phyloP scores from a whole-genome alignment of 2,113 vertebrate genomes.

The Psettodes erumei region DNA sequence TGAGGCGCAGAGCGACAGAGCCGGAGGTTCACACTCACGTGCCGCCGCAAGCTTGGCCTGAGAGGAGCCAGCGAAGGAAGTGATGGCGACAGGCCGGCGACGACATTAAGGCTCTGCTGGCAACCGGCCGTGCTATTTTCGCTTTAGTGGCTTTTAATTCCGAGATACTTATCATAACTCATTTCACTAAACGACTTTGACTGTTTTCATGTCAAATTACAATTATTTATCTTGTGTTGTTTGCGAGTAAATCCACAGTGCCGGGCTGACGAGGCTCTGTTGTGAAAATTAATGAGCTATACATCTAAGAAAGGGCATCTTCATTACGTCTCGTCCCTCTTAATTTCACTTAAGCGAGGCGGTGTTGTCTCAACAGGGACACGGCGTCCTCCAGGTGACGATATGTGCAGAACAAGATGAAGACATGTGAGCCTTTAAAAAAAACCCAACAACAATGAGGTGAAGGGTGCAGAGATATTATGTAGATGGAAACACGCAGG shows the following conservation, averaged over 20 bases:
- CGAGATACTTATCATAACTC: slow-evolving; percentile 50
- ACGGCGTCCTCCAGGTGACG: background rate
- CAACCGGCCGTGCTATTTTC: slow-evolving; percentile 29
- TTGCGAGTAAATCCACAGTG: slow-evolving; percentile 34
- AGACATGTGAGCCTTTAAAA: slow-evolving; percentile 17
- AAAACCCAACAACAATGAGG: background rate
- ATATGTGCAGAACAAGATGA: slow-evolving; percentile 14
- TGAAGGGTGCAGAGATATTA: slow-evolving; percentile 17
- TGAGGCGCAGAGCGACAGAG: background rate
- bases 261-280: slow-evolving; percentile 36
- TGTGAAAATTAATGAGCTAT: slow-evolving; percentile 54
- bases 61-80: background rate
- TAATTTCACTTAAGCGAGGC: slow-evolving; percentile 31
- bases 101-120: background rate
- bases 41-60: background rate
- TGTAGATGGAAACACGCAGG: slow-evolving; percentile 9
- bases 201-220: slow-evolving; percentile 49
- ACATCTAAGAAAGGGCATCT: slow-evolving; percentile 39
- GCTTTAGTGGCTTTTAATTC: slow-evolving; percentile 47
- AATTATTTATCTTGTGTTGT: slow-evolving; percentile 54
- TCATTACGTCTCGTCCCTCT: slow-evolving; percentile 15
- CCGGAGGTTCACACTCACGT: slow-evolving; percentile 10
- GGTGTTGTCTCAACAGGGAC: slow-evolving; percentile 10
- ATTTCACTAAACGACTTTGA: slow-evolving; percentile 58
- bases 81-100: background rate